These are phyloP conservation scores for Myiozetetes cayanensis DNA, from an alignment of 2,113 vertebrate genomes.

Conservation along the genomic window DNA sequence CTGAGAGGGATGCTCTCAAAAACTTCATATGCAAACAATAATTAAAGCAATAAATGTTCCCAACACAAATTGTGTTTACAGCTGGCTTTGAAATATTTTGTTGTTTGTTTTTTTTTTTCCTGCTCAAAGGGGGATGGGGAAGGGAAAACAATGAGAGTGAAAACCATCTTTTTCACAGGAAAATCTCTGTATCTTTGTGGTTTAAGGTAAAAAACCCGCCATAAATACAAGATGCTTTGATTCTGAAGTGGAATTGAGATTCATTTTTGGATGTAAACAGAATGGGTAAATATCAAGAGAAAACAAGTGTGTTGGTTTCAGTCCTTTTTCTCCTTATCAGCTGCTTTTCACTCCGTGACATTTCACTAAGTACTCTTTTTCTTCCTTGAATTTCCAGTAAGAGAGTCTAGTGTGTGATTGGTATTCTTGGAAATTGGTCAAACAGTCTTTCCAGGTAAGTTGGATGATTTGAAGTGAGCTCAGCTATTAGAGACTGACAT, in stretches of 20 bases:
- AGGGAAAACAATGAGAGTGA: neutral
- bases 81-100: neutral
- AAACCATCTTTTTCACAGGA: neutral
- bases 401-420: neutral
- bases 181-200: neutral
- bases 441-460: neutral
- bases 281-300: neutral
- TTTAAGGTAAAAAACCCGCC: neutral
- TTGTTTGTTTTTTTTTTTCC: neutral
- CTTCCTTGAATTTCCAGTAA: neutral
- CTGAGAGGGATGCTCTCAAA: neutral
- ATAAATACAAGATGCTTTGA: neutral
- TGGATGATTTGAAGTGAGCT: neutral
- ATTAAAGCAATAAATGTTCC: constrained; percentile 37
- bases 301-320: neutral
- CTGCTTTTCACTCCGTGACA: neutral
- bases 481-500: neutral
- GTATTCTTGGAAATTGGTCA: neutral
- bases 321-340: neutral
- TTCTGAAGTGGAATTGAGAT: neutral
- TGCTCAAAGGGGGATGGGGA: neutral
- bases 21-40: constrained; percentile 31
- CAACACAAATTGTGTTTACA: neutral
- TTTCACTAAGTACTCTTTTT: neutral
- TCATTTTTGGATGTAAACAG: neutral